These are phyloP conservation scores for Argynnis bischoffii DNA, from an alignment of 2,888 invertebrate species.

Conservation along the genomic window DNA sequence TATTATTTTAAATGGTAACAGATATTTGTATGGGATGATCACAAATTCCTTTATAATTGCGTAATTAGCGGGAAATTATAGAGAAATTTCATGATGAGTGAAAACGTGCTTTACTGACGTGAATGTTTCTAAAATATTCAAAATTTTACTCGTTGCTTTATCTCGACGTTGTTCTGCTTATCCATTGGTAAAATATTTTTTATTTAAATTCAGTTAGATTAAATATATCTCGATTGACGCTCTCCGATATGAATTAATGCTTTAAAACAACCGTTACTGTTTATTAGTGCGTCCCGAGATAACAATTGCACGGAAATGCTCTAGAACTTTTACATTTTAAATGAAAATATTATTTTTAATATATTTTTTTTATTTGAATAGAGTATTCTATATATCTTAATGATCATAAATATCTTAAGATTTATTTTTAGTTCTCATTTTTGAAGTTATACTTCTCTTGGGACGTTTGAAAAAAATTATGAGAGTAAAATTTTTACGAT, in stretches of 20 bases:
- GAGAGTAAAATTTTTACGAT: too few species aligned
- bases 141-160: too few species aligned
- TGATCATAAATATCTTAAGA: too few species aligned
- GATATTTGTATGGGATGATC: neutral
- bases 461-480: too few species aligned
- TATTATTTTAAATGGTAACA: too few species aligned
- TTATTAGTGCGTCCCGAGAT: slow-evolving; percentile 48
- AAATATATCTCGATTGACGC: slow-evolving; percentile 4
- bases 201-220: neutral
- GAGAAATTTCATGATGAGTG: neutral
- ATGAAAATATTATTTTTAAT: neutral
- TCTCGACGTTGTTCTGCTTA: neutral
- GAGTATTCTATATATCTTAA: too few species aligned
- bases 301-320: slow-evolving; percentile 26
- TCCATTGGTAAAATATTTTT: neutral
- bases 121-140: too few species aligned
- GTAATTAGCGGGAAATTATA: neutral
- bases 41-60: slow-evolving; percentile 5
- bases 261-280: slow-evolving; percentile 51
- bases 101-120: too few species aligned
- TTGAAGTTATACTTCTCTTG: too few species aligned
- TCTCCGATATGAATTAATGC: slow-evolving; percentile 29
- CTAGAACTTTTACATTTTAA: slow-evolving; percentile 34
- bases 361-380: too few species aligned
- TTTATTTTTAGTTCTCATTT: too few species aligned